Evolutionary conservation across 2,113 vertebrate species (phyloP).

Genomic region (Rhegmatorhina hoffmannsi): DNA sequence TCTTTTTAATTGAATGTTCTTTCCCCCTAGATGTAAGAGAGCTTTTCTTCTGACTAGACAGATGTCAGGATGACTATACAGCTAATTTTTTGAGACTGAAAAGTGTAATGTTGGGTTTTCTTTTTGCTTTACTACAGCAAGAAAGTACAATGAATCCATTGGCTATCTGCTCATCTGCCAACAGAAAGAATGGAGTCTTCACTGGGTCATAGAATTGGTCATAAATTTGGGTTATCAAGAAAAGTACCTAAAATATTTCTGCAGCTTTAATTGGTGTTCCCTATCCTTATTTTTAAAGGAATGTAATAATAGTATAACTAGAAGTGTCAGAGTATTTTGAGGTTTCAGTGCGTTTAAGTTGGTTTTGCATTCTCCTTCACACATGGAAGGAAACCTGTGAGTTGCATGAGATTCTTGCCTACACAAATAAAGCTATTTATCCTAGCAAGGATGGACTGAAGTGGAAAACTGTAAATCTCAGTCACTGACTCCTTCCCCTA

Average conservation of each 20-base stretch:
- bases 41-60: background rate
- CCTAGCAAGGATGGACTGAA: background rate
- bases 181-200: background rate
- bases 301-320: background rate
- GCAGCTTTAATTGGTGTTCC: background rate
- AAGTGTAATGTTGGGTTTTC: background rate
- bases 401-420: background rate
- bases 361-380: background rate
- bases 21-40: background rate
- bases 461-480: background rate
- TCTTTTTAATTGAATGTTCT: background rate
- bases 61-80: background rate
- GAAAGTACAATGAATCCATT: background rate
- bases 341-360: background rate
- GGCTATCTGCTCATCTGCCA: background rate
- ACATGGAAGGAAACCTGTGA: background rate
- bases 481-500: background rate
- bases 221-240: background rate
- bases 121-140: background rate
- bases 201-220: background rate
- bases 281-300: background rate
- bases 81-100: background rate
- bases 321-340: background rate
- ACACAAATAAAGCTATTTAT: background rate
- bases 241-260: background rate